A percentile compares a stretch with the other conserved stretches of the same genome.
phyloP scores from a whole-genome alignment of 2,888 invertebrate species.

The Unio pictorum region DNA sequence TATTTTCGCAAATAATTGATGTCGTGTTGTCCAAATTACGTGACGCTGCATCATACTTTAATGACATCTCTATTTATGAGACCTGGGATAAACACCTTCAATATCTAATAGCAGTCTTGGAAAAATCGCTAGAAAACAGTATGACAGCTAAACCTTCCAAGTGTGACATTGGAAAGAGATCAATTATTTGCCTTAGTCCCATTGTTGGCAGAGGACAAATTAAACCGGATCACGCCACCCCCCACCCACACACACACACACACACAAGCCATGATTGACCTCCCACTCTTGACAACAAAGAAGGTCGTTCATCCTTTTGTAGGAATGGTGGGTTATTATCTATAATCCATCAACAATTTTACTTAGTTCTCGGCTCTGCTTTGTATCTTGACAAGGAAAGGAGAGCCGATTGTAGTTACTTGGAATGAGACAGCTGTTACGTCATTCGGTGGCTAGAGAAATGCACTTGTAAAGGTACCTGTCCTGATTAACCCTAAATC shows the following conservation, averaged over 20 bases:
- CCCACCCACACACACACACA: not conserved
- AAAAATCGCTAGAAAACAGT: constrained; percentile 1
- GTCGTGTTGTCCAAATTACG: not conserved
- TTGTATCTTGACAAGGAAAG: too few species aligned
- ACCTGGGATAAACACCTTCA: not conserved
- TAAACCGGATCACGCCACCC: constrained; percentile 4
- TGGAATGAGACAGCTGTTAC: too few species aligned
- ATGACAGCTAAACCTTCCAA: constrained; percentile 13
- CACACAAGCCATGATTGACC: constrained; percentile 9
- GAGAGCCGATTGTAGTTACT: too few species aligned
- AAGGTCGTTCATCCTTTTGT: constrained; percentile 13
- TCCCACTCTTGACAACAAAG: constrained; percentile 9
- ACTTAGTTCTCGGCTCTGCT: too few species aligned
- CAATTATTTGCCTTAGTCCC: constrained; percentile 13
- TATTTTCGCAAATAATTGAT: not conserved
- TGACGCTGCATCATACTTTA: not conserved
- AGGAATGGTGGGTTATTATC: constrained; percentile 17
- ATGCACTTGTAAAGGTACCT: too few species aligned
- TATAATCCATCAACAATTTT: not conserved
- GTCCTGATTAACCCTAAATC: too few species aligned
- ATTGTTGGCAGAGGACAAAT: constrained; percentile 10
- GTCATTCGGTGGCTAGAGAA: too few species aligned
- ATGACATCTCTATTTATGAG: constrained; percentile 6
- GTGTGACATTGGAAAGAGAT: constrained; percentile 12
- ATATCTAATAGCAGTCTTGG: constrained; percentile 2